These are phyloP conservation scores for Myathropa florea DNA, from an alignment of 2,888 invertebrate species.

Conservation along the genomic window DNA sequence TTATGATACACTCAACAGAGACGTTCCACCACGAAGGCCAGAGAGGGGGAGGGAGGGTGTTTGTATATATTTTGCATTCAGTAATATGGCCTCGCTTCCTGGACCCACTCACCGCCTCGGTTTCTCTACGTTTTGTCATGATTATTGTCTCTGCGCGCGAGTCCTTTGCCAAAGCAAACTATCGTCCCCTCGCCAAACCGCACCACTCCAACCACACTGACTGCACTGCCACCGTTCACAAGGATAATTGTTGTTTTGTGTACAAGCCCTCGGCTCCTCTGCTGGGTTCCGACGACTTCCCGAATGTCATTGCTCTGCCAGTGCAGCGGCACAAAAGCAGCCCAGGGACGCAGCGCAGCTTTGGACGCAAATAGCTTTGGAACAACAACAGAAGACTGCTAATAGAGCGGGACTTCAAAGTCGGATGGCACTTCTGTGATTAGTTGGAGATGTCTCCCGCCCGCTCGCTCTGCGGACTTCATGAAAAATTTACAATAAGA, in stretches of 20 bases:
- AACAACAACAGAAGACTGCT: neutral
- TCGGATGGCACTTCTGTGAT: neutral
- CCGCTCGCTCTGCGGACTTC: neutral
- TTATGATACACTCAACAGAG: constrained; percentile 9
- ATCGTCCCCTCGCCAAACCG: neutral
- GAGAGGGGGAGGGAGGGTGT: too few relatives aligned
- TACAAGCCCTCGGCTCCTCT: constrained; percentile 14
- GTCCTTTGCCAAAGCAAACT: constrained; percentile 10
- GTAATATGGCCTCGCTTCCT: constrained; percentile 36
- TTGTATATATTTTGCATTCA: neutral
- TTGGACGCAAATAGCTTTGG: neutral
- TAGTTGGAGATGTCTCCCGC: neutral
- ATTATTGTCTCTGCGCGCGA: constrained; percentile 23
- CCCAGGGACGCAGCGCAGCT: neutral
- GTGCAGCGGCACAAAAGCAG: neutral
- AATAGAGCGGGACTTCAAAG: neutral
- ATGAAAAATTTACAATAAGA: constrained; percentile 12
- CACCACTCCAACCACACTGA: neutral
- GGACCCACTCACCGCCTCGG: neutral
- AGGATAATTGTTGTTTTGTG: constrained; percentile 26
- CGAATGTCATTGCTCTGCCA: constrained; percentile 38
- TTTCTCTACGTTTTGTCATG: constrained; percentile 5
- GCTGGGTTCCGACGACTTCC: constrained; percentile 8
- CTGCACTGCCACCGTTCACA: neutral
- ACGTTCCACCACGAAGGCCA: neutral